A percentile compares a stretch with the other conserved stretches of the same genome.
Conservation (phyloP, 2,113 vertebrate genomes). For the Thalassarche chlororhynchos region DNA sequence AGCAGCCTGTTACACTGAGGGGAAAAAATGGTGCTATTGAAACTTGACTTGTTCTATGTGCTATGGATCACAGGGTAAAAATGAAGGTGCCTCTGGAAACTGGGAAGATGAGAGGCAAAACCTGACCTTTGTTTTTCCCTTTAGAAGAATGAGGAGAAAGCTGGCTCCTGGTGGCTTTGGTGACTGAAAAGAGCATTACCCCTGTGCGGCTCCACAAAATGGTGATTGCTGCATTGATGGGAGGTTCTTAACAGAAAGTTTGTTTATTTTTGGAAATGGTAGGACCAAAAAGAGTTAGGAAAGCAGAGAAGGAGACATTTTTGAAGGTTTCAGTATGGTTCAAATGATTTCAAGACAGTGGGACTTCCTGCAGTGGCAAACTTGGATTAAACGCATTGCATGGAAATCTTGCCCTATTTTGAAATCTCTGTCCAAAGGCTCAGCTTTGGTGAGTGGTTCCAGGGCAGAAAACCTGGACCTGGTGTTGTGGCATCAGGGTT, state of each 20-base stretch:
- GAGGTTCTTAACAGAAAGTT: not conserved
- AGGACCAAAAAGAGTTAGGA: not conserved
- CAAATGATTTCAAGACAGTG: not conserved
- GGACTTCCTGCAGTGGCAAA: not conserved
- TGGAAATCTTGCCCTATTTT: not conserved
- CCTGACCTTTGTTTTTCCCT: not conserved
- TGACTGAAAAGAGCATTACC: not conserved
- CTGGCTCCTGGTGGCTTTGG: not conserved
- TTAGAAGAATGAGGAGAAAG: not conserved
- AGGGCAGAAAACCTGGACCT: not conserved
- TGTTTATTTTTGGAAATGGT: not conserved
- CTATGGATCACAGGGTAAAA: not conserved
- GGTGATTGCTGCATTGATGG: not conserved
- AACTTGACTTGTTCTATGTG: not conserved
- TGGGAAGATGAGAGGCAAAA: not conserved
- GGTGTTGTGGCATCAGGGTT: not conserved
- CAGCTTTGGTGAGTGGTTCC: not conserved
- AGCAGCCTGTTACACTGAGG: not conserved
- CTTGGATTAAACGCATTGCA: rapidly evolving
- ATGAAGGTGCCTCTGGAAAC: not conserved
- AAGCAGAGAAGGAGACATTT: not conserved
- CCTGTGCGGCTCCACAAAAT: not conserved
- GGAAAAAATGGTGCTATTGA: not conserved
- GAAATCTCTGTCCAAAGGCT: not conserved
- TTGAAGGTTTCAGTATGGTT: not conserved